phyloP scores from a whole-genome alignment of 2,113 vertebrate species.

The Lepus americanus region DNA sequence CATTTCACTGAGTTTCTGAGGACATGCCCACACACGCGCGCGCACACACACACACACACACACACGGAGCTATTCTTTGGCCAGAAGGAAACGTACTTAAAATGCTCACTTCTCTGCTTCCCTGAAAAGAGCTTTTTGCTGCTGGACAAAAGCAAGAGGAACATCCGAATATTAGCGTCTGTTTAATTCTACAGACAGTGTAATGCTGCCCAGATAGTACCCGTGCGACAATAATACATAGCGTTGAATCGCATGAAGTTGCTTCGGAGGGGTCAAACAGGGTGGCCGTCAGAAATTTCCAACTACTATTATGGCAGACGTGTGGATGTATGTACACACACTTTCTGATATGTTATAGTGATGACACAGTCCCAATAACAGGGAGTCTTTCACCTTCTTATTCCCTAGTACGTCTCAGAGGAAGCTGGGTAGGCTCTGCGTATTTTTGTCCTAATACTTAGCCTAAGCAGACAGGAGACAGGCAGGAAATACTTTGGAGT shows the following conservation, averaged over 20 bases:
- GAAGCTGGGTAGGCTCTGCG: neutral
- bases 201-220: neutral
- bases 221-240: neutral
- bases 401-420: neutral
- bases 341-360: conserved; percentile 13
- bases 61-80: neutral
- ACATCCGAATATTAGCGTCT: conserved; percentile 21
- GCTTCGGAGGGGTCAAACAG: conserved; percentile 10
- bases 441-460: conserved; percentile 44
- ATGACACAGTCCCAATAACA: conserved; percentile 1
- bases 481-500: conserved; percentile 5
- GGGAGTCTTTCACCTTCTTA: conserved; percentile 29
- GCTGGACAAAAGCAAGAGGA: neutral
- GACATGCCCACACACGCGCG: neutral
- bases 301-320: neutral
- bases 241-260: neutral
- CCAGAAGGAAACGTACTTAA: conserved; percentile 23
- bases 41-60: neutral
- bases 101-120: neutral
- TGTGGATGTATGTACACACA: neutral
- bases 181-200: conserved; percentile 38
- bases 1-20: conserved; percentile 49
- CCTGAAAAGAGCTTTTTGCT: neutral
- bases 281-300: conserved; percentile 5
- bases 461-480: neutral